These are phyloP conservation scores for Microcebus griseorufus DNA, from an alignment of 2,113 vertebrate species.

Conservation along the genomic window DNA sequence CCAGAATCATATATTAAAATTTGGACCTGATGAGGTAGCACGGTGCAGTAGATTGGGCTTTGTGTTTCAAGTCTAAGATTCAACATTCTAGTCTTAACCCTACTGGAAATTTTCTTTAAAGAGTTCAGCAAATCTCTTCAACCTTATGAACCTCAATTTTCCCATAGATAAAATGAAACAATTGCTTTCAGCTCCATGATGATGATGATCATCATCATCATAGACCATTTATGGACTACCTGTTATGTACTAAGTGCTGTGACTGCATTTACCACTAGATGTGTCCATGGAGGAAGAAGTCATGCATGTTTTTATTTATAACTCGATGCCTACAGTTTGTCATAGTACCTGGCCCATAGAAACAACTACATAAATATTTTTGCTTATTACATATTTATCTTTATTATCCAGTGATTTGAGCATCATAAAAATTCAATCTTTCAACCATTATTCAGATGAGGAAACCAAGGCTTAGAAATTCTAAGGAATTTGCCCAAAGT, in stretches of 20 bases:
- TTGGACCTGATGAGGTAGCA: no score
- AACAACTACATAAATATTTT: background rate
- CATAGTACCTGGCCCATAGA: background rate
- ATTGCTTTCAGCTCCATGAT: background rate
- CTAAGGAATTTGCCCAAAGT: background rate
- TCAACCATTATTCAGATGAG: background rate
- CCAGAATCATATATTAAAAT: constrained; percentile 17
- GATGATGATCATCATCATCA: no score
- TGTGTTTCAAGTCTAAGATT: background rate
- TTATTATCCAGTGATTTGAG: background rate
- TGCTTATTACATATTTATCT: background rate
- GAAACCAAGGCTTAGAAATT: background rate
- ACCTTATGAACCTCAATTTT: background rate
- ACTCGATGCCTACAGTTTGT: background rate
- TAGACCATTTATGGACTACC: background rate
- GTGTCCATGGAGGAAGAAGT: background rate
- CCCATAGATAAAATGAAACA: background rate
- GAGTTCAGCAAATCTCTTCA: background rate
- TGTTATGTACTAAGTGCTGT: background rate
- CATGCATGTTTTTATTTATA: background rate
- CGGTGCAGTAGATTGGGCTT: background rate
- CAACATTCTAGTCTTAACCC: background rate
- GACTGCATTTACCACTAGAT: background rate
- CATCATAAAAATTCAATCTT: background rate
- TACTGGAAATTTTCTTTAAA: background rate